Percentiles rank a stretch among this genome's conserved stretches.
phyloP scores from a whole-genome alignment of 2,888 invertebrate species.

The Sarcophaga variegata region DNA sequence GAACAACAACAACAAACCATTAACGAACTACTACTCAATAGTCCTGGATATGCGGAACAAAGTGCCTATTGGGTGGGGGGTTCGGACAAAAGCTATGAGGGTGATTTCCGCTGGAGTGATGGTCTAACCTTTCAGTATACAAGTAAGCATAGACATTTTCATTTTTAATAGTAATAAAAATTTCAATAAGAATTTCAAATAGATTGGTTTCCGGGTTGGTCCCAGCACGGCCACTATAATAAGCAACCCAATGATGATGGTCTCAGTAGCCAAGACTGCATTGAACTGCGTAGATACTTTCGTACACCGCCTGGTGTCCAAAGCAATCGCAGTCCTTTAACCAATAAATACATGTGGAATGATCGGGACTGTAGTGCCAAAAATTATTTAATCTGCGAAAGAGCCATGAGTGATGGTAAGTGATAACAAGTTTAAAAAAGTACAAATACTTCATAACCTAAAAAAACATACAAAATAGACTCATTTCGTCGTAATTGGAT shows the following conservation, averaged over 20 bases:
- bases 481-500: conserved; percentile 82
- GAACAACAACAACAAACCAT: conserved; percentile 86
- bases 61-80: conserved; percentile 92
- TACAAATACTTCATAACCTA: neutral
- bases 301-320: conserved; percentile 82
- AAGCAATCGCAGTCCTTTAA: conserved; percentile 80
- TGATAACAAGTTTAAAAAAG: neutral
- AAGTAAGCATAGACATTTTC: conserved; percentile 84
- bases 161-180: neutral
- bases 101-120: conserved; percentile 91
- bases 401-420: conserved; percentile 86
- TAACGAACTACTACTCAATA: conserved; percentile 85
- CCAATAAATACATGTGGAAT: conserved; percentile 90
- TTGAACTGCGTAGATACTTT: conserved; percentile 88
- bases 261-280: conserved; percentile 90
- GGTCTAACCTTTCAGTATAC: conserved; percentile 88
- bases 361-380: conserved; percentile 88
- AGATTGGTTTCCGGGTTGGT: conserved; percentile 94
- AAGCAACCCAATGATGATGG: conserved; percentile 92
- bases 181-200: conserved; percentile 51
- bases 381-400: conserved; percentile 90
- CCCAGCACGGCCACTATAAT: conserved; percentile 86
- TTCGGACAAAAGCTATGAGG: conserved; percentile 88
- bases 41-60: conserved; percentile 87
- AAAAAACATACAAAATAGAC: conserved; percentile 76